Percentiles rank a stretch among this genome's conserved stretches.
Evolutionary conservation across 2,797 vertebrate species (phyloP).

Genomic region (Characodon lateralis): DNA sequence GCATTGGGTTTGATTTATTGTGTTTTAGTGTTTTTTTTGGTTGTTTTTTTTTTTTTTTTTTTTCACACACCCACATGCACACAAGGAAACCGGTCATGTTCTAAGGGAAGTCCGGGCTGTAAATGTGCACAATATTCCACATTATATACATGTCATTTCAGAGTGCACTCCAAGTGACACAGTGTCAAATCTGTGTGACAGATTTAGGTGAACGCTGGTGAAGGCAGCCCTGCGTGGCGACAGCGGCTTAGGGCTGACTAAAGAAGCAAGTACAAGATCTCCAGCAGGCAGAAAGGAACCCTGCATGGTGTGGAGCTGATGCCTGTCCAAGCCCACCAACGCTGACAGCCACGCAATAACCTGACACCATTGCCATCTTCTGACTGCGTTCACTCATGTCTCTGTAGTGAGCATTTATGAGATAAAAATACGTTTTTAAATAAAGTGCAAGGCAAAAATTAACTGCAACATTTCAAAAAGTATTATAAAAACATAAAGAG

Average conservation of each 20-base stretch:
- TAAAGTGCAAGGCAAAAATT: background rate
- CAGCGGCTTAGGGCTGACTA: slow-evolving; percentile 87
- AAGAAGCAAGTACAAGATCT: slow-evolving; percentile 87
- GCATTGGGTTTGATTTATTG: background rate
- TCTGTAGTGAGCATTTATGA: slow-evolving; percentile 18
- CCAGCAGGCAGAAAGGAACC: slow-evolving; percentile 85
- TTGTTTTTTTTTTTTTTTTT: background rate
- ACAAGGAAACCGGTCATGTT: slow-evolving; percentile 60
- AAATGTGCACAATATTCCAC: slow-evolving; percentile 99
- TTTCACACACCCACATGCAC: slow-evolving; percentile 4
- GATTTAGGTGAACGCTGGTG: slow-evolving; percentile 98
- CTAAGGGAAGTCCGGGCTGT: slow-evolving; percentile 85
- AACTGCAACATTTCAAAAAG: background rate
- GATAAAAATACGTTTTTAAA: slow-evolving; percentile 5
- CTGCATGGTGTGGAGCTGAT: slow-evolving; percentile 47
- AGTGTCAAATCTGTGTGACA: slow-evolving; percentile 99
- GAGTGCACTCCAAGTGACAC: slow-evolving; percentile 90
- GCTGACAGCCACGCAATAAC: slow-evolving; percentile 54
- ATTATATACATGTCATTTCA: slow-evolving; percentile 99
- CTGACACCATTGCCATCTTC: slow-evolving; percentile 68
- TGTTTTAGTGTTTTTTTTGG: background rate
- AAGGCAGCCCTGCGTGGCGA: slow-evolving; percentile 89
- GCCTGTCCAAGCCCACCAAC: slow-evolving; percentile 62
- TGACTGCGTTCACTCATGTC: slow-evolving; percentile 56
- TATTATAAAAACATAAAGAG: background rate